phyloP scores from a whole-genome alignment of 1,140 invertebrate species.

The Physella acuta region DNA sequence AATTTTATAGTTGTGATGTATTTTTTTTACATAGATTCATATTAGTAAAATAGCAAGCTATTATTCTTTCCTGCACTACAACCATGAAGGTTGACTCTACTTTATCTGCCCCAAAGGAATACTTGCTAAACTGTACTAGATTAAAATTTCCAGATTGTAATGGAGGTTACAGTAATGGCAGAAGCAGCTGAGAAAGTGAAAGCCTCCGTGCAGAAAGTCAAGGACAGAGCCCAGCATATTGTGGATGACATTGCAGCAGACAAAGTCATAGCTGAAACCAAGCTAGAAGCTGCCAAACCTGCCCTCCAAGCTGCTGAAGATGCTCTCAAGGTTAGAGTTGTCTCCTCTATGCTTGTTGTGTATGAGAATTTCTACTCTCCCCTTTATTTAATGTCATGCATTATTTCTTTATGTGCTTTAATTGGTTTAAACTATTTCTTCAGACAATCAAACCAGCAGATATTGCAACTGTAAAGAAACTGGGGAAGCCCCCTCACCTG shows the following conservation, averaged over 20 bases:
- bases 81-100: too few relatives aligned
- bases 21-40: too few relatives aligned
- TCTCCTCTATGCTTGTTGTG: neutral
- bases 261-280: constrained; percentile 85
- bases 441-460: constrained; percentile 92
- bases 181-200: constrained; percentile 92
- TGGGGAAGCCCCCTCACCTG: constrained; percentile 89
- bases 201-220: constrained; percentile 89
- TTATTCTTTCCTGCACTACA: too few relatives aligned
- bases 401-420: neutral
- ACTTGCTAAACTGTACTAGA: too few relatives aligned
- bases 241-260: constrained; percentile 85
- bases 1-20: too few relatives aligned
- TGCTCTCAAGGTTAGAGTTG: constrained; percentile 67
- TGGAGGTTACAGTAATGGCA: constrained; percentile 68
- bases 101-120: too few relatives aligned
- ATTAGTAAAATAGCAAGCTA: too few relatives aligned
- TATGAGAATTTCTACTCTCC: neutral
- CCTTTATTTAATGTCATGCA: neutral
- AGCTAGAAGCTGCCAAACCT: constrained; percentile 88
- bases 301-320: constrained; percentile 90
- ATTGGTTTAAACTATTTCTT: neutral
- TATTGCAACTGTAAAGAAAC: constrained; percentile 83
- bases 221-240: constrained; percentile 81
- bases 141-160: constrained; percentile 62